Percentiles rank a stretch among this genome's conserved stretches.
Conservation (phyloP, 2,113 vertebrate genomes). For the Thinocorus orbignyianus region DNA sequence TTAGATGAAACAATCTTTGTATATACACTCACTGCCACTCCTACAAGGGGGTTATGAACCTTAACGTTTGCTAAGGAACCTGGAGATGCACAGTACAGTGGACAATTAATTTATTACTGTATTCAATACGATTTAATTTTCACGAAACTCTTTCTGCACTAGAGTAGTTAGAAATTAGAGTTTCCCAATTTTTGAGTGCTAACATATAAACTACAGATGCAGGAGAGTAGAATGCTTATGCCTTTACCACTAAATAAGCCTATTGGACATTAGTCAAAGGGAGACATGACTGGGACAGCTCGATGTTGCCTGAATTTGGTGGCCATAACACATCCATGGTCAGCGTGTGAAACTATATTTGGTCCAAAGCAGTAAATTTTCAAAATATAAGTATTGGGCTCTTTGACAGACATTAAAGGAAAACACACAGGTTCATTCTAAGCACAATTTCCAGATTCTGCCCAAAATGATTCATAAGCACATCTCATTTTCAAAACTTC, state of each 20-base stretch:
- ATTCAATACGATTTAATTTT: neutral
- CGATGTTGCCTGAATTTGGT: neutral
- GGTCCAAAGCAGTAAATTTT: neutral
- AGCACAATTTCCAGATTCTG: neutral
- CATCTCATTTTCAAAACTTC: neutral
- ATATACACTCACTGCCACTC: neutral
- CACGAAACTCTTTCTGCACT: neutral
- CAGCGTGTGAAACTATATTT: neutral
- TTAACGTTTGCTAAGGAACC: neutral
- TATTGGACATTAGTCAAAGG: neutral
- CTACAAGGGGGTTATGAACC: neutral
- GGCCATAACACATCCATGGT: rapidly evolving
- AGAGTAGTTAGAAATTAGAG: neutral
- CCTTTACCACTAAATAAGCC: neutral
- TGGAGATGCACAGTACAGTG: neutral
- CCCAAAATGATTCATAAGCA: neutral
- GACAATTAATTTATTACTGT: neutral
- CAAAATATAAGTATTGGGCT: neutral
- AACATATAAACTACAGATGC: neutral
- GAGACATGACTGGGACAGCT: neutral
- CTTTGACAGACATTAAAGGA: neutral
- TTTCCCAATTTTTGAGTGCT: neutral
- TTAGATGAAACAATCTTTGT: neutral
- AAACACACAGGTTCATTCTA: neutral
- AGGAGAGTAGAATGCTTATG: neutral